Evolutionary conservation across 1,140 invertebrate genomes (phyloP).

Genomic region (Drosophila mayri): DNA sequence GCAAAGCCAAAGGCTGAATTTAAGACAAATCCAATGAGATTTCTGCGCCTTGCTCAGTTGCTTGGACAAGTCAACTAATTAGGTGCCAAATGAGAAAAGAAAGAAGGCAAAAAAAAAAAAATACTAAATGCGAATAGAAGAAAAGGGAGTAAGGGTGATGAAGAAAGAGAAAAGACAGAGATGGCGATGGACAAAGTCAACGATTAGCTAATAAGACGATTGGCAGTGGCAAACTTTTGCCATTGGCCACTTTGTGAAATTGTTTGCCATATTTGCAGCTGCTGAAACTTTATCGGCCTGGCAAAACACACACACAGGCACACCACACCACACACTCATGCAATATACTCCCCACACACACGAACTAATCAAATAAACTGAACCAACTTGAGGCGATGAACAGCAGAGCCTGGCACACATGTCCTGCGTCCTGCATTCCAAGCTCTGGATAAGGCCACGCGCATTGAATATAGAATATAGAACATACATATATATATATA

Average conservation of each 20-base stretch:
- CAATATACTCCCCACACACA: constrained; percentile 13
- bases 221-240: constrained; percentile 68
- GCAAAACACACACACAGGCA: constrained; percentile 17
- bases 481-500: not conserved
- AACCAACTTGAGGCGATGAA: constrained; percentile 42
- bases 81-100: constrained; percentile 52
- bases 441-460: constrained; percentile 28
- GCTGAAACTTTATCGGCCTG: constrained; percentile 62
- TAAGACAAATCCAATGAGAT: constrained; percentile 40
- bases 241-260: constrained; percentile 78
- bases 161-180: not conserved
- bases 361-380: constrained; percentile 77
- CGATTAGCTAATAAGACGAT: constrained; percentile 74
- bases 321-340: constrained; percentile 1
- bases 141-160: not conserved
- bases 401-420: constrained; percentile 5
- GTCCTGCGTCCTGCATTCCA: constrained; percentile 4
- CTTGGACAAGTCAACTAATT: constrained; percentile 57
- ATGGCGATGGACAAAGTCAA: constrained; percentile 43
- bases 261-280: constrained; percentile 81
- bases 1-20: constrained; percentile 13
- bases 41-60: constrained; percentile 6
- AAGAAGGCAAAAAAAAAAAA: constrained; percentile 33
- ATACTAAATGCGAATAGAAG: constrained; percentile 9
- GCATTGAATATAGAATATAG: constrained; percentile 51